Evolutionary conservation across 2,888 invertebrate species (phyloP), one percentile per base, ranked within the genome.

Genomic region (Cephus spinipes): DNA sequence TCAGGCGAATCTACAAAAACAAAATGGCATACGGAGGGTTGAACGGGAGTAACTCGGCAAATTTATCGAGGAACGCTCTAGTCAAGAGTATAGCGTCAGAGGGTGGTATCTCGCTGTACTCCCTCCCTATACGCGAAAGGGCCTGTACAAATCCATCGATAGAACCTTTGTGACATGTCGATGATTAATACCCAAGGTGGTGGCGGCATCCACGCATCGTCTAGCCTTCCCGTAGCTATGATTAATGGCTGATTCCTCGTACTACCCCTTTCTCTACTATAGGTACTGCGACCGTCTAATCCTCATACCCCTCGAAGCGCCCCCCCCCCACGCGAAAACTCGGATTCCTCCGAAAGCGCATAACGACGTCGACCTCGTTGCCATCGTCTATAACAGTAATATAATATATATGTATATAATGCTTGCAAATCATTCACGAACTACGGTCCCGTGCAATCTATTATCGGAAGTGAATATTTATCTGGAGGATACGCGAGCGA

Each of bases 131-230:
- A 12, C 71, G 32, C 23, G 31, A n/a, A 12, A 31, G 32, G 71
- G 12, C 30, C 33, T 71, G 35, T 71, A 68, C 36, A 73, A 40
- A 76, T 33, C 71, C 73, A 71, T 76, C 76, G 71, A 76, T 76
- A 34, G 71, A 33, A 73, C 73, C 69, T 32, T 69, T 31, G 35
- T 76, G 69, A 76, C 34, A 34, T 68, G 71, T 30, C 68, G 77
- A 77, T 80, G 78, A 80, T 80, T 80, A 80, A 80, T 80, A 78
- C 76, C 76, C 74, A 30, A 68, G 71, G 76, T 35, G 35, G 71
- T 75, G 73, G 73, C 75, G 73, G 73, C 74, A 68, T 55, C 69
- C 55, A 68, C 34, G 55, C 78, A 69, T 68, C 74, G 76, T 73
- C 68, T 69, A 75, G 75, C 71, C 55, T 55, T 71, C 69, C 69